Base-by-base conservation (phyloP, 2,113 vertebrate genomes). In the Chaenocephalus aceratus region DNA sequence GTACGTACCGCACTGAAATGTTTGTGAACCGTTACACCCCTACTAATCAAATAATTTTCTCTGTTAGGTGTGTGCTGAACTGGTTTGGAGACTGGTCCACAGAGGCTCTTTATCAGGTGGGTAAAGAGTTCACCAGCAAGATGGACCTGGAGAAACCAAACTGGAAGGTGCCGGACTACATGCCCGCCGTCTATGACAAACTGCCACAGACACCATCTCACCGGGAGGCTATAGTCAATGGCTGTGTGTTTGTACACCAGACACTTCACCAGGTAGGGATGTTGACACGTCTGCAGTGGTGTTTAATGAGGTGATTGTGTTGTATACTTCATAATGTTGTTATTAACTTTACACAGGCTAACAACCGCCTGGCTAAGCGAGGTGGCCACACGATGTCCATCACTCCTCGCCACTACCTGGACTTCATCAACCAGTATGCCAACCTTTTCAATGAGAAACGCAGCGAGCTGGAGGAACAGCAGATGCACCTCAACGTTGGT, bases 71-170 rank as follows among this genome's bases (percentile, higher is more conserved):
- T 90, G 98, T 99, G 84, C 83, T 99, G 92, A 99, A 99, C 86
- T 99, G 98, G 98, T 99, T 99, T 93, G 98, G 98, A 64, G 98
- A 99, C 91, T 99, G 98, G 98, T 99, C 98, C 76, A 99, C 98
- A 2, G 98, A 99, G 83, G 98, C 98, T 0, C 94, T 99, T 34
- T 99, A 99, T 80, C 98, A 99, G 84, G 98, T 99, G 48, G 98
- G 98, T 80, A 99, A 99, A 90, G 98, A 99, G 80, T 99, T 99
- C 90, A 99, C 98, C 60, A 97, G 97, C 75, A 99, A 99, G 90
- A 98, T 99, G 98, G 98, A 99, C 93, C 95, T 99, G 87, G 98
- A 99, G 90, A 99, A 99, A 89, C 98, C 98, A 4, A 99, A 98
- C 88, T 99, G 98, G 57, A 91, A 98, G 34, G 98, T 98, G 18